phyloP scores from a whole-genome alignment of 2,888 invertebrate genomes.

The Calliopum simillimum region DNA sequence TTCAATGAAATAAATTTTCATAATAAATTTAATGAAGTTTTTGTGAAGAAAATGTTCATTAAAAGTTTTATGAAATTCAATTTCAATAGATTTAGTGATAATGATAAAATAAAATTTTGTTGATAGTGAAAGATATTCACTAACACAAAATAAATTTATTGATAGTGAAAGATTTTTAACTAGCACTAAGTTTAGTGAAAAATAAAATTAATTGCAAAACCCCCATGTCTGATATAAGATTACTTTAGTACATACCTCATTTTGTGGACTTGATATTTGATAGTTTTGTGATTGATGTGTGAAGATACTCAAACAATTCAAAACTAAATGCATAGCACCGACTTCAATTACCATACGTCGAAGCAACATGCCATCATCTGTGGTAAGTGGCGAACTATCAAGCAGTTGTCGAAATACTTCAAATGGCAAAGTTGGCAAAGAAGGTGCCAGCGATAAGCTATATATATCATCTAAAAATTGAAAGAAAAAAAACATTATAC shows the following conservation, averaged over 20 bases:
- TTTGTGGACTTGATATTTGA: constrained; percentile 62
- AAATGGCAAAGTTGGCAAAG: constrained; percentile 72
- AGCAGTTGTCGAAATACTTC: constrained; percentile 76
- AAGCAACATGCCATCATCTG: constrained; percentile 81
- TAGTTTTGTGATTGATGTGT: constrained; percentile 80
- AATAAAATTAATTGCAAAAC: too few relatives aligned
- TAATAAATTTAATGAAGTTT: too few relatives aligned
- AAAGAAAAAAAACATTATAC: background rate
- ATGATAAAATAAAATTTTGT: too few relatives aligned
- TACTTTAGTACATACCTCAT: constrained; percentile 47
- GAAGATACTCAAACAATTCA: constrained; percentile 90
- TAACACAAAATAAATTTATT: too few relatives aligned
- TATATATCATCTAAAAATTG: constrained; percentile 74
- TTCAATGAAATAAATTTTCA: too few relatives aligned
- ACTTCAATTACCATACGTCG: constrained; percentile 84
- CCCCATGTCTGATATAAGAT: too few relatives aligned
- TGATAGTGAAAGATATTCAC: too few relatives aligned
- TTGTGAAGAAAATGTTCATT: too few relatives aligned
- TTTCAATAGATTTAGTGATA: too few relatives aligned
- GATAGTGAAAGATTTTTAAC: too few relatives aligned
- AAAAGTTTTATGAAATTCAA: too few relatives aligned
- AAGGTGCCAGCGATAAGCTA: constrained; percentile 75
- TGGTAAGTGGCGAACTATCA: constrained; percentile 79
- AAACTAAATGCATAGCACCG: constrained; percentile 86
- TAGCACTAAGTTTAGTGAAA: too few relatives aligned